Evolutionary conservation across 2,888 invertebrate species (phyloP), one percentile per base, ranked within the genome.

Genomic region (Chrysopilus asiliformis): DNA sequence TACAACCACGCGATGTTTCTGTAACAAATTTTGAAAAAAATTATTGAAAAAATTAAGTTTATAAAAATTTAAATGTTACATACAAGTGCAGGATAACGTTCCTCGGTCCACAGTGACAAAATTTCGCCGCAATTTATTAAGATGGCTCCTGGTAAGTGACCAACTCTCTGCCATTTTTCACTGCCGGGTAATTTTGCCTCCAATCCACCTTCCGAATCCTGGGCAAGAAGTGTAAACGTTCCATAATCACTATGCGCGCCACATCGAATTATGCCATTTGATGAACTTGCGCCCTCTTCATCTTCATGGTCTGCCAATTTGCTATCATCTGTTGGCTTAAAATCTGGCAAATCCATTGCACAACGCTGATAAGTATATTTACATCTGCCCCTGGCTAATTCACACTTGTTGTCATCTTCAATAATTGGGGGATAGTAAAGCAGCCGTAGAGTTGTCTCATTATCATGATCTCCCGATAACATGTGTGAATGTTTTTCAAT

Each of bases 241-340:
- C 80, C 81, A 46, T 76, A 76, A 58, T 84, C 83, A 16, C 76
- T 72, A 55, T 81, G 81, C 2, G 77, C 74, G n/a, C n/a, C n/a
- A n/a, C n/a, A n/a, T 2, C 76, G 53, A 32, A 49, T 55, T 9
- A 56, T n/a, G 4, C 27, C 39, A 26, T 19, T 27, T 20, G 52
- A 34, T 60, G 50, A 13, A 12, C 44, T 14, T 34, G 49, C 46
- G 8, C 46, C 47, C 6, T 41, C 41, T 24, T 43, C 34, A 28
- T 45, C 43, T 16, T 43, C 43, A 18, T 25, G 37, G 20, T 48
- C 45, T 28, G 38, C 13, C 27, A 40, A 32, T 33, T 41, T 38
- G n/a, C 35, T 27, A 24, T 40, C 36, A 42, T 55, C 52, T 12
- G 49, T 55, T 44, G 60, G 53, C 39, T 49, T 16, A 39, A 62